Conservation (phyloP, 2,797 vertebrate genomes). For the Balearica regulorum region DNA sequence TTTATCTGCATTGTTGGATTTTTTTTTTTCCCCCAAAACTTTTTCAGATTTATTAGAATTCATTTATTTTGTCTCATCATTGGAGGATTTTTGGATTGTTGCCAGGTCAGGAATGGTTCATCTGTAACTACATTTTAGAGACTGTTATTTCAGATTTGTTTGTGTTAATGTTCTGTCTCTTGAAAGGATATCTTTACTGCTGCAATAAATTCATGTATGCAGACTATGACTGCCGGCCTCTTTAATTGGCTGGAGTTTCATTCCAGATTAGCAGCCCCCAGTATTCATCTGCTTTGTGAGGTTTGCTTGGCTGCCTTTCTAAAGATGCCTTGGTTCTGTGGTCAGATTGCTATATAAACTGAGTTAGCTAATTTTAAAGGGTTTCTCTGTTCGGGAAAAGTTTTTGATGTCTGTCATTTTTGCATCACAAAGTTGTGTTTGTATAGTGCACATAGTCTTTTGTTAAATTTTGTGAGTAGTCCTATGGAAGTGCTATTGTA, state of each 20-base stretch:
- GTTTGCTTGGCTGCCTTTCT: background rate
- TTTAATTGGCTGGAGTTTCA: background rate
- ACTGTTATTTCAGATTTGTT: background rate
- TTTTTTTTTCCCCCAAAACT: background rate
- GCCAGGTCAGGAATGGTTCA: background rate
- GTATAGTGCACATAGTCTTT: background rate
- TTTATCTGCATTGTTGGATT: background rate
- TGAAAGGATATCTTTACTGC: background rate
- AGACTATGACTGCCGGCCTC: background rate
- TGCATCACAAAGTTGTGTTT: background rate
- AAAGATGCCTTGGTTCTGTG: background rate
- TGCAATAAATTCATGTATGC: background rate
- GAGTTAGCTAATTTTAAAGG: background rate
- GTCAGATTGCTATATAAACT: background rate
- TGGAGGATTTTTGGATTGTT: background rate
- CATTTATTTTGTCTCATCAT: background rate
- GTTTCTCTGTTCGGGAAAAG: background rate
- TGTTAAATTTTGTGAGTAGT: background rate
- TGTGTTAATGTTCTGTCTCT: background rate
- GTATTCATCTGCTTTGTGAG: background rate
- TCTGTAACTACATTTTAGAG: background rate
- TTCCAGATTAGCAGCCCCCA: background rate
- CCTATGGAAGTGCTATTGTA: background rate
- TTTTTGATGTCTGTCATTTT: background rate
- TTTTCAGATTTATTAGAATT: background rate